Base-by-base conservation (phyloP, 2,113 vertebrate genomes). In the Pelmatolapia mariae region DNA sequence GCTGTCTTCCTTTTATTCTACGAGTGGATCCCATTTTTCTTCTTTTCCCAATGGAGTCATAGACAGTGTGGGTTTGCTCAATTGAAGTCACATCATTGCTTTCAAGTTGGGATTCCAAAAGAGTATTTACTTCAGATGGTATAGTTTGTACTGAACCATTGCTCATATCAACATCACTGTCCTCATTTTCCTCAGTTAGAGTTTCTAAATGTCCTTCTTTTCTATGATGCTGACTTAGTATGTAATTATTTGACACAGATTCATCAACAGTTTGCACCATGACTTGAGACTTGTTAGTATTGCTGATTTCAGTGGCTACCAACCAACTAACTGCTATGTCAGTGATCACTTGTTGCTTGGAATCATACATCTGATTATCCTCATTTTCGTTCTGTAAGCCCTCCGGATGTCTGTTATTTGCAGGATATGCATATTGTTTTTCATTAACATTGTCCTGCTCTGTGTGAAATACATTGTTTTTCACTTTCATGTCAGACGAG, bases 11-110 rank as follows among this genome's bases (percentile, higher is more conserved):
- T 87, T 85, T 91, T 38, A 26, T 78, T n/a, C n/a, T 83, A 2
- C 36, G 52, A 15, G 66, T 89, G 19, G 82, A 92, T 7, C 87
- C 91, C 24, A 92, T 53, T 85, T 93, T 92, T 73, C 86, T 81
- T 53, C 79, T 89, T 18, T 50, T 89, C 10, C 16, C 36, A 18
- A 11, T 63, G 5, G 9, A 47, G 40, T 24, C 18, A 7, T 78
- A 50, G 54, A 7, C 10, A 9, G 9, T 24, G 11, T 59, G 13
- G 5, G 19, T 40, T 50, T 84, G 8, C 18, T 73, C 38, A 71
- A 6, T 19, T 57, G 33, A 13, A 19, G 18, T 81, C 16, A 38
- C 5, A 84, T 53, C 18, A 50, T 5, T 38, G 5, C 80, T 54
- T 15, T 91, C 59, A 71, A 5, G 24, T 31, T 86, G 38, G 10